A percentile compares a stretch with the other conserved stretches of the same genome.
phyloP scores from a whole-genome alignment of 2,113 vertebrate species.

The Sylvia atricapilla region DNA sequence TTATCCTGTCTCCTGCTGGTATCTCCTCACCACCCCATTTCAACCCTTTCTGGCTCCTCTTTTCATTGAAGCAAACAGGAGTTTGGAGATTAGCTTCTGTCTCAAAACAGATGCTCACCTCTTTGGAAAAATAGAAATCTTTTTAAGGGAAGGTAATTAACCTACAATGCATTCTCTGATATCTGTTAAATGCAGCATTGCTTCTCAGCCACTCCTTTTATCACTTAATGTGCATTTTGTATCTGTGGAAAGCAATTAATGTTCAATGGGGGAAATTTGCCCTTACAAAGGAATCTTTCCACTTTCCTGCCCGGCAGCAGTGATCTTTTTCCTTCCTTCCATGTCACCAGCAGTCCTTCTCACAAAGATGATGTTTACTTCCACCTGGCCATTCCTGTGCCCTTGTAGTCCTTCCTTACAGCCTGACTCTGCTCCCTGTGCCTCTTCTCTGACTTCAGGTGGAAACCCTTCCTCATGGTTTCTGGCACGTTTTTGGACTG shows the following conservation, averaged over 20 bases:
- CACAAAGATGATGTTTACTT: neutral
- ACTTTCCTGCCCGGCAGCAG: neutral
- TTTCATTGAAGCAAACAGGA: neutral
- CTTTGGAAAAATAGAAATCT: neutral
- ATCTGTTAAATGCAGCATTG: neutral
- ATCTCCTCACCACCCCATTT: neutral
- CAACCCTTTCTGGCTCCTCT: neutral
- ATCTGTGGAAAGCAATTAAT: neutral
- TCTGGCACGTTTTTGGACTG: neutral
- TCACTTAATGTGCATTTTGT: neutral
- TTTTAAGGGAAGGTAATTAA: neutral
- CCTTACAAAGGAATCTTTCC: neutral
- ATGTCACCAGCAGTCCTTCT: neutral
- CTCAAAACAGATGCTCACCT: neutral
- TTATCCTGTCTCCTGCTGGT: neutral
- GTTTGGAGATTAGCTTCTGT: neutral
- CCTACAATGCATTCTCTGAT: neutral
- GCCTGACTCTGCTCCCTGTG: neutral
- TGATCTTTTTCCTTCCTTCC: neutral
- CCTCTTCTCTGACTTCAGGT: neutral
- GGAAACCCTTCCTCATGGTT: neutral
- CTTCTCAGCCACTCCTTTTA: neutral
- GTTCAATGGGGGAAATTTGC: neutral
- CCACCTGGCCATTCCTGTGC: neutral
- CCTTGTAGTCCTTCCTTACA: neutral